These are phyloP conservation scores for Onychomys leucogaster DNA, from an alignment of 2,797 vertebrate genomes.

Conservation along the genomic window DNA sequence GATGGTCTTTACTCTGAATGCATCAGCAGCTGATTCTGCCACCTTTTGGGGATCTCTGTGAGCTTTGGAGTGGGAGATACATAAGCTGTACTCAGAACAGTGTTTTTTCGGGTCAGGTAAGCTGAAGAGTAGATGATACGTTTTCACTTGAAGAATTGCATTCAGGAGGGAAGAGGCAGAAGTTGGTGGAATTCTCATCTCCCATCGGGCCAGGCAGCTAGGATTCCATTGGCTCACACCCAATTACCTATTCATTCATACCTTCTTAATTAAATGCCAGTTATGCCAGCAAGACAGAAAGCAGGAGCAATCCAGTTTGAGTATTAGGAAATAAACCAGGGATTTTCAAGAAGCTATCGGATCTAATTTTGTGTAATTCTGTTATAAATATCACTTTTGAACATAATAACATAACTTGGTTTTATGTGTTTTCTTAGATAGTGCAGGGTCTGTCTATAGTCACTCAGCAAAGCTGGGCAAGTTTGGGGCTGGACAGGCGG, in stretches of 20 bases:
- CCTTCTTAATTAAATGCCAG: slow-evolving; percentile 63
- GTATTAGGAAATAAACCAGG: slow-evolving; percentile 12
- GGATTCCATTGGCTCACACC: slow-evolving; percentile 29
- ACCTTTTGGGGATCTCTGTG: neutral
- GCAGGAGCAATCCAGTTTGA: neutral
- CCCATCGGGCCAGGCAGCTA: slow-evolving; percentile 25
- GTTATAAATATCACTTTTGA: slow-evolving; percentile 63
- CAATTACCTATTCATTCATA: slow-evolving; percentile 63
- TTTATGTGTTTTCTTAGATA: slow-evolving; percentile 60
- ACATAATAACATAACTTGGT: slow-evolving; percentile 50
- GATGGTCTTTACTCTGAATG: neutral
- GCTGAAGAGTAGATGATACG: neutral
- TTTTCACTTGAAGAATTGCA: slow-evolving; percentile 32
- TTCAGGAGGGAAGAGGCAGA: slow-evolving; percentile 9
- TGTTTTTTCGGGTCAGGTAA: neutral
- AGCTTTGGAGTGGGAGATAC: neutral
- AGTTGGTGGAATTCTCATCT: slow-evolving; percentile 34
- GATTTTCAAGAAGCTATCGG: slow-evolving; percentile 49
- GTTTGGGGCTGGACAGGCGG: neutral
- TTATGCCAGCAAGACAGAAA: slow-evolving; percentile 48
- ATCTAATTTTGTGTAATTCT: slow-evolving; percentile 63
- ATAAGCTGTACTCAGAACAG: neutral
- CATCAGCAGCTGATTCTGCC: neutral
- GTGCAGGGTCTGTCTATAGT: neutral
- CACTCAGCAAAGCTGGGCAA: neutral